Evolutionary conservation across 2,797 vertebrate species (phyloP).

Genomic region (Betta splendens): DNA sequence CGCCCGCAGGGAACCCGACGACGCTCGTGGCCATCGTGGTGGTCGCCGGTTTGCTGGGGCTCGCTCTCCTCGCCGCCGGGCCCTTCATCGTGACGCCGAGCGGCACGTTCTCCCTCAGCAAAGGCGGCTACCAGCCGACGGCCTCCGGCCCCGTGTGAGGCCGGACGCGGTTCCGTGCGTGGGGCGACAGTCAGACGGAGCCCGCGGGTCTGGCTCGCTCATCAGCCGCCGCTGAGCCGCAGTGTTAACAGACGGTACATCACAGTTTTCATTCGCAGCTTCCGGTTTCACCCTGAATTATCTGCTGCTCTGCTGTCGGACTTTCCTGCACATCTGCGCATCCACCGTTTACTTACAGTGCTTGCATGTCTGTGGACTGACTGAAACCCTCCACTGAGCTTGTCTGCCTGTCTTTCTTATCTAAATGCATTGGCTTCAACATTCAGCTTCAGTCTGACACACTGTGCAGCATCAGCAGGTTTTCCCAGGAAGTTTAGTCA

Average conservation of each 20-base stretch:
- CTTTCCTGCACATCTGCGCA: neutral
- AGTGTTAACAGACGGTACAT: constrained; percentile 1
- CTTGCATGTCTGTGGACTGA: constrained; percentile 1
- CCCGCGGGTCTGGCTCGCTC: neutral
- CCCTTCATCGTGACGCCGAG: constrained; percentile 10
- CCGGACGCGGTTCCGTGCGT: constrained; percentile 18
- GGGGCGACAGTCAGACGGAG: neutral
- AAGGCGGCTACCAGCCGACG: constrained; percentile 20
- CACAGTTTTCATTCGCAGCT: too few species aligned
- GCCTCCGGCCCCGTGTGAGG: constrained; percentile 48
- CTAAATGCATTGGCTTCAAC: neutral
- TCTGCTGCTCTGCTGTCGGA: neutral
- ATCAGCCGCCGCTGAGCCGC: constrained; percentile 1
- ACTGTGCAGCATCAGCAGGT: neutral
- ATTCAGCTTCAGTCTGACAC: neutral
- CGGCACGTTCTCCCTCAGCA: constrained; percentile 43
- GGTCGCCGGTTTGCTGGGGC: constrained; percentile 3
- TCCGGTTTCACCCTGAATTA: constrained; percentile 10
- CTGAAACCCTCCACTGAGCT: neutral
- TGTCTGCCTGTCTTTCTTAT: neutral
- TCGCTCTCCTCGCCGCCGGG: neutral
- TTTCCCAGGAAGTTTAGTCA: neutral
- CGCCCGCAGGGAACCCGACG: constrained; percentile 60
- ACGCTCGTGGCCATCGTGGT: constrained; percentile 42
- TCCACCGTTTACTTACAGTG: neutral